Conservation (phyloP, 2,888 invertebrate species). For the Colostygia pectinataria region DNA sequence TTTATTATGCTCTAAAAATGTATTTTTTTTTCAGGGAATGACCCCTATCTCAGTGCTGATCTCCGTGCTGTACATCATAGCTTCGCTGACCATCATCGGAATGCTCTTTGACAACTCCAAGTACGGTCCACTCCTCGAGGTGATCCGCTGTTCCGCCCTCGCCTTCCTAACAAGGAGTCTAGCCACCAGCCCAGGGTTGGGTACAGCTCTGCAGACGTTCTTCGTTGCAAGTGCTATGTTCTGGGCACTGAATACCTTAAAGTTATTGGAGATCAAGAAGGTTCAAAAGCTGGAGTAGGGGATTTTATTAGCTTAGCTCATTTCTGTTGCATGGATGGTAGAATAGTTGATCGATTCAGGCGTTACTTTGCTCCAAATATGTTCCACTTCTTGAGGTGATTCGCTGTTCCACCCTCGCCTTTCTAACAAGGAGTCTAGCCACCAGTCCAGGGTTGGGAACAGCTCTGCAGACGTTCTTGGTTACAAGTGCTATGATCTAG, state of each 20-base stretch:
- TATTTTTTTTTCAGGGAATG: slow-evolving; percentile 82
- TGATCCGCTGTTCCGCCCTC: slow-evolving; percentile 85
- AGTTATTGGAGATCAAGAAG: slow-evolving; percentile 80
- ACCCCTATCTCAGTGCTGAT: slow-evolving; percentile 82
- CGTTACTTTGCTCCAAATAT: slow-evolving; percentile 79
- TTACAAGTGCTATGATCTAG: slow-evolving; percentile 85
- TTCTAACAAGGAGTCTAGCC: slow-evolving; percentile 65
- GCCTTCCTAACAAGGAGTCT: slow-evolving; percentile 75
- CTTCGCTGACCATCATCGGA: slow-evolving; percentile 87
- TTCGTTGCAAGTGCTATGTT: slow-evolving; percentile 84
- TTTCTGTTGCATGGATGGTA: too few species aligned
- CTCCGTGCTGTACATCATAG: slow-evolving; percentile 85
- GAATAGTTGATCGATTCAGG: too few species aligned
- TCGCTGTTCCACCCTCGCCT: slow-evolving; percentile 85
- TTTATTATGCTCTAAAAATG: background rate
- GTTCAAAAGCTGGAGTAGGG: slow-evolving; percentile 53
- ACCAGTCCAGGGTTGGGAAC: slow-evolving; percentile 65
- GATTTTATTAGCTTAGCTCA: too few species aligned
- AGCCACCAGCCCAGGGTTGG: slow-evolving; percentile 58
- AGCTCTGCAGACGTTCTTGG: slow-evolving; percentile 81
- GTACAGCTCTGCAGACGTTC: slow-evolving; percentile 79
- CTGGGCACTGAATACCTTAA: slow-evolving; percentile 85
- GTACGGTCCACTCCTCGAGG: slow-evolving; percentile 84
- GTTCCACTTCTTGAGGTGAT: slow-evolving; percentile 85
- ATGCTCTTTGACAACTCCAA: slow-evolving; percentile 87